A percentile compares a stretch with the other conserved stretches of the same genome.
phyloP scores from a whole-genome alignment of 2,888 invertebrate genomes.

The Axea sp. region DNA sequence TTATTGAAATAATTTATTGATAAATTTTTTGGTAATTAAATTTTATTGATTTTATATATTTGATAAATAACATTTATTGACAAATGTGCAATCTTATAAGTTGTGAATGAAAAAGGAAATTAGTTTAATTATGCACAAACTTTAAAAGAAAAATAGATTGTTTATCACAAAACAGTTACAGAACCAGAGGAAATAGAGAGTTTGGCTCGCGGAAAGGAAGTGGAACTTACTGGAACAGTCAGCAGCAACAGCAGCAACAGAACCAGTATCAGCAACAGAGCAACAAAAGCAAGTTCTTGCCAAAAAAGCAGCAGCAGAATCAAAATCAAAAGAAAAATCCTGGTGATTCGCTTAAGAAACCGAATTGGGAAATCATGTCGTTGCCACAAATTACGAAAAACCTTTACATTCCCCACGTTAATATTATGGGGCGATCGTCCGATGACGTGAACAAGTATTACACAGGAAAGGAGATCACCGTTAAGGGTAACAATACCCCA shows the following conservation, averaged over 20 bases:
- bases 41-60: too few relatives aligned
- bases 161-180: conserved; percentile 67
- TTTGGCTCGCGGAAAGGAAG: conserved; percentile 73
- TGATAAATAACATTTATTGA: too few relatives aligned
- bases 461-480: conserved; percentile 90
- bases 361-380: conserved; percentile 89
- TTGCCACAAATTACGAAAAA: conserved; percentile 94
- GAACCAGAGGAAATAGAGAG: conserved; percentile 76
- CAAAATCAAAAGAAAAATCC: conserved; percentile 83
- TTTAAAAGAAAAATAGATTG: too few relatives aligned
- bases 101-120: too few relatives aligned
- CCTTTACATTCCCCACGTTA: conserved; percentile 91
- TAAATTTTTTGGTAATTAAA: too few relatives aligned
- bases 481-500: conserved; percentile 92
- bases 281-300: conserved; percentile 44
- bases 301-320: conserved; percentile 72
- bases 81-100: too few relatives aligned
- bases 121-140: too few relatives aligned
- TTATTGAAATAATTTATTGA: too few relatives aligned
- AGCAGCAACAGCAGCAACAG: conserved; percentile 68
- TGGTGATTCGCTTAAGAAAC: conserved; percentile 87
- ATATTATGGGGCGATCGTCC: conserved; percentile 84
- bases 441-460: conserved; percentile 89
- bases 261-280: conserved; percentile 66
- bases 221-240: conserved; percentile 77